These are phyloP conservation scores for Tautogolabrus adspersus DNA, from an alignment of 2,113 vertebrate genomes.

Conservation along the genomic window DNA sequence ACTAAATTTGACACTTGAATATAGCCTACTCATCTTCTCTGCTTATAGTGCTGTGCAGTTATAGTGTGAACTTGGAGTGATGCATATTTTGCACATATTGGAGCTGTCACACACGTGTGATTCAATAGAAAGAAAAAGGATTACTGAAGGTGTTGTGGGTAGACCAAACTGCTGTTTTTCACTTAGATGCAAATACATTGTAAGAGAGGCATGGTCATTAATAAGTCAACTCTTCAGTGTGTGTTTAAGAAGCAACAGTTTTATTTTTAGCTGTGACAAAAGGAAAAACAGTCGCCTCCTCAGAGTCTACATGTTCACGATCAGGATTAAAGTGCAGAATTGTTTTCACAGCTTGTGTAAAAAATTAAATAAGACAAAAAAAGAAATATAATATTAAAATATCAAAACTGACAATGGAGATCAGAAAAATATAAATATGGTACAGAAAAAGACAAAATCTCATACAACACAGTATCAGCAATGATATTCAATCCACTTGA, in stretches of 20 bases:
- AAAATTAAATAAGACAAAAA: constrained; percentile 67
- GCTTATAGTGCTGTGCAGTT: background rate
- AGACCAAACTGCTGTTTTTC: background rate
- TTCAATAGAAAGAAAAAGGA: background rate
- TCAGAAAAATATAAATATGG: constrained; percentile 80
- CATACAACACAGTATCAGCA: constrained; percentile 73
- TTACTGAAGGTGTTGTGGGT: too few species aligned
- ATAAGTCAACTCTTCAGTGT: constrained; percentile 36
- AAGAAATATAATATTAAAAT: constrained; percentile 69
- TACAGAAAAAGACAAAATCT: constrained; percentile 73
- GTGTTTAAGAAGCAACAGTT: constrained; percentile 81
- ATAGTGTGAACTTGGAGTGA: background rate
- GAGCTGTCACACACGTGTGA: background rate
- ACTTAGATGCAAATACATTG: background rate
- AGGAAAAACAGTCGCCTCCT: constrained; percentile 77
- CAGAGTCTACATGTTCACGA: constrained; percentile 78
- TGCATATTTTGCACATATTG: background rate
- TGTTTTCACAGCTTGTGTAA: constrained; percentile 88
- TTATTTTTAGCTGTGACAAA: constrained; percentile 85
- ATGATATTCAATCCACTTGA: constrained; percentile 73
- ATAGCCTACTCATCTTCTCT: constrained; percentile 13
- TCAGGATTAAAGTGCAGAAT: constrained; percentile 88
- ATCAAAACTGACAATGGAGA: constrained; percentile 76
- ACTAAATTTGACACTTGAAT: too few species aligned
- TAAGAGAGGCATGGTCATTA: background rate